Conservation (phyloP, 2,113 vertebrate genomes). For the Oreochromis aureus region DNA sequence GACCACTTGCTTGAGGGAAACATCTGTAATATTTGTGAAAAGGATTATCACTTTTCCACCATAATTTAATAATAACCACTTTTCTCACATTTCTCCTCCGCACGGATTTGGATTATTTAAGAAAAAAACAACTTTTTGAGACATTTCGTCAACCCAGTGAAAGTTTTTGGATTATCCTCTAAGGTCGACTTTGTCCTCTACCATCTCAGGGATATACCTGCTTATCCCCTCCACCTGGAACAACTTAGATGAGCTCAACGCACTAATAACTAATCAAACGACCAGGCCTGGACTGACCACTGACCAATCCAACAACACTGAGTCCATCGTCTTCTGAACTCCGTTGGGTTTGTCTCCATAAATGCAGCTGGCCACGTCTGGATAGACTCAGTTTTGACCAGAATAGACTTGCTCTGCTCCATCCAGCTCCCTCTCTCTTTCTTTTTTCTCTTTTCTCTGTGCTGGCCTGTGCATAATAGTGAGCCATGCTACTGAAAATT, state of each 20-base stretch:
- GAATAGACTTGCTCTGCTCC: not conserved
- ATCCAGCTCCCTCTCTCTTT: not conserved
- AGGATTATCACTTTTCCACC: slow-evolving; percentile 19
- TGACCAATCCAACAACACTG: not conserved
- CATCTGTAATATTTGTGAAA: not conserved
- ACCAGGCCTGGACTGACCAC: slow-evolving; percentile 8
- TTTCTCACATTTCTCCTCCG: not conserved
- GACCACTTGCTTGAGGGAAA: not conserved
- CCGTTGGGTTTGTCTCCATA: not conserved
- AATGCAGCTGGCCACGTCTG: slow-evolving; percentile 8
- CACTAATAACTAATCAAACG: slow-evolving; percentile 36
- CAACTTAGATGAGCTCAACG: slow-evolving; percentile 66
- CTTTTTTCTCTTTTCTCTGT: not conserved
- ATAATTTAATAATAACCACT: not conserved
- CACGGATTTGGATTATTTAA: slow-evolving; percentile 1
- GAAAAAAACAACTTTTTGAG: not conserved
- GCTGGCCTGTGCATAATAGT: not conserved
- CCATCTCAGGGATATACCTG: slow-evolving; percentile 46
- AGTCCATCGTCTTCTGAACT: not conserved
- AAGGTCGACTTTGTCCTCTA: slow-evolving; percentile 33
- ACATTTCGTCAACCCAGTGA: slow-evolving; percentile 1
- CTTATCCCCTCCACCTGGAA: slow-evolving; percentile 62
- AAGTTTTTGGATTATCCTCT: slow-evolving; percentile 50
- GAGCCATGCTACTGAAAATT: slow-evolving; percentile 71
- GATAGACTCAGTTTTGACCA: not conserved